These are phyloP conservation scores for Halisarca cf. caerulea DNA, from an alignment of 37 sponge, comb jelly and placozoan species.

Conservation along the genomic window DNA sequence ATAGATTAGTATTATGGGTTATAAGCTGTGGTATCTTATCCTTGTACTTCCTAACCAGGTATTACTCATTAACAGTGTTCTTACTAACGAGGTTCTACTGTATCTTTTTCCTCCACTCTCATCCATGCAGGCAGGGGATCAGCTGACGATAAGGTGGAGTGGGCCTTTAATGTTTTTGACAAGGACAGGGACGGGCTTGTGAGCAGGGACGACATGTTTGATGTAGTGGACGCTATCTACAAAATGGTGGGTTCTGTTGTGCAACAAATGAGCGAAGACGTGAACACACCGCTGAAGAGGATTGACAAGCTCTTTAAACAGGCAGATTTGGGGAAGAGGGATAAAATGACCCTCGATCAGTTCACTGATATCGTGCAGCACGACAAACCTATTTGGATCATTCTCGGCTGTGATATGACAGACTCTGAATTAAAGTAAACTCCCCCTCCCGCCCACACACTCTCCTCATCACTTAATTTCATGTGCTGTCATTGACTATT, in stretches of 20 bases:
- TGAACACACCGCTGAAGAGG: conserved; percentile 73
- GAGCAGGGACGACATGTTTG: conserved; percentile 7
- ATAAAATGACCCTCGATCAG: background rate
- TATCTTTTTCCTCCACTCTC: too few species aligned
- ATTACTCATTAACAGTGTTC: too few species aligned
- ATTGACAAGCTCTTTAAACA: conserved; percentile 64
- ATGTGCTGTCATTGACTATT: too few species aligned
- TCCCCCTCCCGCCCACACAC: conserved; percentile 17
- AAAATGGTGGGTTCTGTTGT: conserved; percentile 6
- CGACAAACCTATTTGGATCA: background rate
- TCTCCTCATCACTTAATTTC: background rate
- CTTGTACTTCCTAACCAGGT: too few species aligned
- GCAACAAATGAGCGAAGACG: conserved; percentile 20
- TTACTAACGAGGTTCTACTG: too few species aligned
- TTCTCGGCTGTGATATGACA: conserved; percentile 23
- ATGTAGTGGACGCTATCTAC: conserved; percentile 6
- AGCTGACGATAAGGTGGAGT: background rate
- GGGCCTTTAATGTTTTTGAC: conserved; percentile 23
- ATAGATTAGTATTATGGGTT: too few species aligned
- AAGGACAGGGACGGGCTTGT: background rate
- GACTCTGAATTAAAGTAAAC: background rate
- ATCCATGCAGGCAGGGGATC: background rate
- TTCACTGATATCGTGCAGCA: conserved; percentile 14
- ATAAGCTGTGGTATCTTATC: too few species aligned
- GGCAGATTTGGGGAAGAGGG: conserved; percentile 53